Evolutionary conservation across 1,140 invertebrate genomes (phyloP).

Genomic region (Drosophila kepulauana): DNA sequence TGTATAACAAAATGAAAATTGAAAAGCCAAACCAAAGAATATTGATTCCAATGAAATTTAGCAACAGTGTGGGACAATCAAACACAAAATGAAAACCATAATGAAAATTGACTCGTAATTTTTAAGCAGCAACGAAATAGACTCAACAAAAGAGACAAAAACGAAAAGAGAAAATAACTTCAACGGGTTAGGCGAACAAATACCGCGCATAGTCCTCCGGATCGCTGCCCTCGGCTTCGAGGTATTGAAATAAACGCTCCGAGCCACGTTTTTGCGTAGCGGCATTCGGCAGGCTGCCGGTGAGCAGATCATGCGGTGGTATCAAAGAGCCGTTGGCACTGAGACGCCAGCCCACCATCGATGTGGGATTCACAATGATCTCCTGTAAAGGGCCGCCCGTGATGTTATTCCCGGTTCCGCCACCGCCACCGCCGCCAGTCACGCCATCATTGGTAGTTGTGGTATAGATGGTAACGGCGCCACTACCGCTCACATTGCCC

Average conservation of each 20-base stretch:
- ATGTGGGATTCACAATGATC: constrained; percentile 84
- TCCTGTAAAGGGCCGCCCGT: constrained; percentile 79
- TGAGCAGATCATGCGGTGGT: constrained; percentile 79
- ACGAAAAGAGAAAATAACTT: constrained; percentile 7
- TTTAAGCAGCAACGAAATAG: background rate
- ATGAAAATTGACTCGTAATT: background rate
- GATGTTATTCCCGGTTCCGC: constrained; percentile 54
- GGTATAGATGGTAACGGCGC: constrained; percentile 81
- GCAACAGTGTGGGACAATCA: background rate
- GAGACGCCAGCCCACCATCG: constrained; percentile 84
- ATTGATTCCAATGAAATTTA: background rate
- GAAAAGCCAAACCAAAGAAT: background rate
- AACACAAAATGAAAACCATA: background rate
- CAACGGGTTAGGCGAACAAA: constrained; percentile 30
- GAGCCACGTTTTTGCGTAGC: constrained; percentile 84
- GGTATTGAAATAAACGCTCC: constrained; percentile 85
- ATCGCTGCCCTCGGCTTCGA: constrained; percentile 85
- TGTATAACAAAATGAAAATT: background rate
- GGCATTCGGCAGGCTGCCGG: constrained; percentile 75
- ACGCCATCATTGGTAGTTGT: constrained; percentile 80
- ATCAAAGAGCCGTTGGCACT: constrained; percentile 84
- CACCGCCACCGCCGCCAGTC: constrained; percentile 53
- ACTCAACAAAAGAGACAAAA: constrained; percentile 11
- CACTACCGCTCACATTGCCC: constrained; percentile 70
- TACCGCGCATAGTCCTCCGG: constrained; percentile 85